Evolutionary conservation across 2,113 vertebrate species (phyloP).

Genomic region (Ondatra zibethicus): DNA sequence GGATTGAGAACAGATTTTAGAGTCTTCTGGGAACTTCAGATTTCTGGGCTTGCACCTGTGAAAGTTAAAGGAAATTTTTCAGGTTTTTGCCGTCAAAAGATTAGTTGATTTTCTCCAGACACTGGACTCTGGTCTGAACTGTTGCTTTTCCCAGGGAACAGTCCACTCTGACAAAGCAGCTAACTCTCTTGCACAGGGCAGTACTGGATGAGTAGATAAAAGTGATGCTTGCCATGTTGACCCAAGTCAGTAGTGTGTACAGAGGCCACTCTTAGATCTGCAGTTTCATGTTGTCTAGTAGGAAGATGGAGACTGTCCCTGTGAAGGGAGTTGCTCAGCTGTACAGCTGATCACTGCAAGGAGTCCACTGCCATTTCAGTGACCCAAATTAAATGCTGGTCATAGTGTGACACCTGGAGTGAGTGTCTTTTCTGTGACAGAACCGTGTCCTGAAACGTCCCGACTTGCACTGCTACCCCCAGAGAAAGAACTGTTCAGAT

Average conservation of each 20-base stretch:
- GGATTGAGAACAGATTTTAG: slow-evolving; percentile 64
- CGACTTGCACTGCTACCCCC: not conserved
- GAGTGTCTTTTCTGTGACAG: not conserved
- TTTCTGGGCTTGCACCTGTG: slow-evolving; percentile 48
- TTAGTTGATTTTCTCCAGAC: slow-evolving; percentile 65
- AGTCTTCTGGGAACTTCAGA: slow-evolving; percentile 51
- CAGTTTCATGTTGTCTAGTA: not conserved
- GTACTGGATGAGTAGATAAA: slow-evolving; percentile 10
- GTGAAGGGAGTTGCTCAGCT: slow-evolving; percentile 42
- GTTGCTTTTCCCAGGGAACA: slow-evolving; percentile 59
- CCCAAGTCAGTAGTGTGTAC: not conserved
- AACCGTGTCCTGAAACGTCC: not conserved
- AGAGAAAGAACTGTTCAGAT: not conserved
- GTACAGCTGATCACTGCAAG: not conserved
- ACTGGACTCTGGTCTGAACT: slow-evolving; percentile 54
- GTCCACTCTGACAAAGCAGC: slow-evolving; percentile 50
- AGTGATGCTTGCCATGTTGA: not conserved
- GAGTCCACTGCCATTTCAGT: not conserved
- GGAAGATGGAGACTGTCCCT: not conserved
- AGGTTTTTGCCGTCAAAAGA: slow-evolving; percentile 49
- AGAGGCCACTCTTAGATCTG: not conserved
- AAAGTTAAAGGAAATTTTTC: slow-evolving; percentile 49
- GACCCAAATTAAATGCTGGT: not conserved
- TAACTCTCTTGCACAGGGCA: slow-evolving; percentile 15
- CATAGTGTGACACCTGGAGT: not conserved